Conservation (phyloP, 2,113 vertebrate species). For the Planiliza haematocheilus region DNA sequence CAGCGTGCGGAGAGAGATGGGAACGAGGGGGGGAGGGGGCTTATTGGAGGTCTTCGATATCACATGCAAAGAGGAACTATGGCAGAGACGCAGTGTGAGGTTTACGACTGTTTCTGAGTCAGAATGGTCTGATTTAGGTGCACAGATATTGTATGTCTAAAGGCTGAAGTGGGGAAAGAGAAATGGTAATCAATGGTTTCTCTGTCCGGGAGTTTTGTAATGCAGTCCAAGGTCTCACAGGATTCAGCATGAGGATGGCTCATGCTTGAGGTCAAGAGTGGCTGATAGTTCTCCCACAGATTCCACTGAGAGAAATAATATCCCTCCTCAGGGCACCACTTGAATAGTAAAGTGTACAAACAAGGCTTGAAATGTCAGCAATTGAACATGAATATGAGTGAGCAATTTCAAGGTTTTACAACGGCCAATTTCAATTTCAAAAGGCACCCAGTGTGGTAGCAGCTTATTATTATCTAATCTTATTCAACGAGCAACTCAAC, state of each 20-base stretch:
- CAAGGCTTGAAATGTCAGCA: constrained; percentile 45
- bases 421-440: constrained; percentile 37
- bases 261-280: constrained; percentile 70
- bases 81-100: constrained; percentile 20
- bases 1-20: constrained; percentile 30
- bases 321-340: constrained; percentile 51
- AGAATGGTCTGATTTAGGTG: constrained; percentile 46
- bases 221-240: constrained; percentile 70
- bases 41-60: constrained; percentile 43
- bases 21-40: constrained; percentile 14
- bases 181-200: constrained; percentile 72
- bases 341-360: constrained; percentile 62
- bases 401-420: constrained; percentile 18
- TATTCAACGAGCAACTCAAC: constrained; percentile 31
- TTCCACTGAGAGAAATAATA: constrained; percentile 44
- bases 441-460: constrained; percentile 19
- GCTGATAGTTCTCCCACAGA: constrained; percentile 66
- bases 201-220: constrained; percentile 73
- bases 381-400: constrained; percentile 13
- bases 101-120: constrained; percentile 44
- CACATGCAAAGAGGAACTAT: constrained; percentile 64
- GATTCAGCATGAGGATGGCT: constrained; percentile 71
- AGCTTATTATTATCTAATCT: constrained; percentile 37
- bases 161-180: constrained; percentile 45
- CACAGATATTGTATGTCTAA: constrained; percentile 52